Evolutionary conservation across 2,113 vertebrate species (phyloP), one percentile per base, ranked within the genome.

Genomic region (Euleptes europaea): DNA sequence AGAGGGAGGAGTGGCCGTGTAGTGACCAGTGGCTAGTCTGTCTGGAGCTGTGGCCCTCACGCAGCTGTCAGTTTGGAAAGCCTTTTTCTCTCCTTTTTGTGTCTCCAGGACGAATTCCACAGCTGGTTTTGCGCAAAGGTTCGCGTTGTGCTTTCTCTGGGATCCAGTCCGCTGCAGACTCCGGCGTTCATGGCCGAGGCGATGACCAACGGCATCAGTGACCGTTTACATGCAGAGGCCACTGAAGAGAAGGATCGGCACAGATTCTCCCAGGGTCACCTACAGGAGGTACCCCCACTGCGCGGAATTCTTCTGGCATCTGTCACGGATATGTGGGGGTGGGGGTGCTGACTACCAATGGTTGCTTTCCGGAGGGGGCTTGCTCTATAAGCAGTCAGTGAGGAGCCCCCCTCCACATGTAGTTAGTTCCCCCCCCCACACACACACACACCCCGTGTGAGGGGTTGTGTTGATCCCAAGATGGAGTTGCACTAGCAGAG

Each of bases 51-150:
- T 42, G n/a, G 7, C 21, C 1, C 33, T 71, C 33, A 31, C 35
- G 0, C 33, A 51, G 17, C 5, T 75, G 15, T n/a, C 42, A 14
- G 13, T n/a, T 47, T 74, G 26, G 21, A 73, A 44, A 23, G 21
- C 73, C 1, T 2, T 1, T 1, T 17, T 12, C 9, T n/a, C n/a
- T 33, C 28, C 51, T 10, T 5, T 76, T 71, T 83, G 0, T 2
- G 0, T 8, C 0, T 5, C 21, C 78, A 99, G 99, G 99, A 99
- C 91, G 99, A 99, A 94, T 99, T 99, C 94, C 98, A 94, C 88
- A 96, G 94, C 82, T 99, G 98, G 98, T 99, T 99, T 96, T 97
- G 97, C 92, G 98, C 99, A 93, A 99, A 97, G 94, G 96, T 99
- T 91, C 97, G 97, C 74, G 35, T 97, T 90, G 96, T 97, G 93